Conservation (phyloP, 2,113 vertebrate species). For the Columba janthina region DNA sequence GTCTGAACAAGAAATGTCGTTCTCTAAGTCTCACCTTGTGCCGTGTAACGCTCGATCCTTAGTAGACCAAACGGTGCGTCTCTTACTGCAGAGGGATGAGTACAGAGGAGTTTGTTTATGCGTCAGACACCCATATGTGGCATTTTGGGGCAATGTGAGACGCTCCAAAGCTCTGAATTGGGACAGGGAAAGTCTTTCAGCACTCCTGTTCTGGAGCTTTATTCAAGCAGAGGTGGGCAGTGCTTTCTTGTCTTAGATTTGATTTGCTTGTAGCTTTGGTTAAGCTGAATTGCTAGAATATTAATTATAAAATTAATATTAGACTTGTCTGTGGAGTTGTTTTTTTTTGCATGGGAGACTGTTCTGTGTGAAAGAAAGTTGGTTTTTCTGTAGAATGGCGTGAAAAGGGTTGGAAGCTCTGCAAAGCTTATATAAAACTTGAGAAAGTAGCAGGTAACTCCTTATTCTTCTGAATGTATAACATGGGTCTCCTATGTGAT, state of each 20-base stretch:
- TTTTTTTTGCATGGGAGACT: background rate
- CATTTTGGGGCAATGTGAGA: background rate
- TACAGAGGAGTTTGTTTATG: background rate
- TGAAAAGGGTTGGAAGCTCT: background rate
- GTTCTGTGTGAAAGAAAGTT: background rate
- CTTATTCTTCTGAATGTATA: background rate
- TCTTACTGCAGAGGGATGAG: background rate
- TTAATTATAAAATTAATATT: background rate
- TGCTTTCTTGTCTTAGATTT: background rate
- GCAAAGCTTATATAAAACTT: background rate
- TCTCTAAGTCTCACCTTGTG: background rate
- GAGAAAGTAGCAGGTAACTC: background rate
- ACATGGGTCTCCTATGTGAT: background rate
- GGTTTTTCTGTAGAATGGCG: background rate
- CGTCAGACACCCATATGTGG: background rate
- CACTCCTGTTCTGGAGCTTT: background rate
- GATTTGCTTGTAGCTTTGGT: background rate
- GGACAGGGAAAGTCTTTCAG: background rate
- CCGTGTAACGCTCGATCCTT: accelerated
- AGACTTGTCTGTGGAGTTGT: background rate
- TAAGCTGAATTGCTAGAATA: background rate
- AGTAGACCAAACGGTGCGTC: background rate
- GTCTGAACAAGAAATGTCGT: accelerated
- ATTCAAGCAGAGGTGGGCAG: background rate
- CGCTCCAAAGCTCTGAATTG: background rate